Evolutionary conservation across 2,888 invertebrate genomes (phyloP).

Genomic region (Pachycephus smyrnensis): DNA sequence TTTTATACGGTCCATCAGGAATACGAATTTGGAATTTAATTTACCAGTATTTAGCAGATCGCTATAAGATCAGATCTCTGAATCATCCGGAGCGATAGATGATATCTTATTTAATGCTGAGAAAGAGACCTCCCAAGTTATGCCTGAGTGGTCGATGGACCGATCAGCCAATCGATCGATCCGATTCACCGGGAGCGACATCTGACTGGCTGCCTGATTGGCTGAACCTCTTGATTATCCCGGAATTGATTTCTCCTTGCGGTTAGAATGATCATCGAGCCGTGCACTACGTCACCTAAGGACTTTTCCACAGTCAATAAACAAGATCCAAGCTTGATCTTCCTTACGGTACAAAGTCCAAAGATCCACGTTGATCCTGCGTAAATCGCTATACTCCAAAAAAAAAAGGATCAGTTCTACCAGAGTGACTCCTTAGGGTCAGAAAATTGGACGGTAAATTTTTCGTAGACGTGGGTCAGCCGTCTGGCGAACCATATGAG

Average conservation of each 20-base stretch:
- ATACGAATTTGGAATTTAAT: neutral
- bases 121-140: neutral
- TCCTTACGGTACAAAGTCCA: neutral
- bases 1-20: neutral
- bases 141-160: neutral
- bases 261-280: neutral
- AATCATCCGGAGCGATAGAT: neutral
- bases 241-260: neutral
- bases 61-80: neutral
- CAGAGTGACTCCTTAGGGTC: slow-evolving; percentile 32
- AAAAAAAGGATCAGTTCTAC: slow-evolving; percentile 17
- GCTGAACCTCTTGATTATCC: neutral
- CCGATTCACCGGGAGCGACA: neutral
- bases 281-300: neutral
- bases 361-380: neutral
- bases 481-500: neutral
- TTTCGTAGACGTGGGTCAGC: slow-evolving; percentile 11
- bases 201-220: neutral
- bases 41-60: neutral
- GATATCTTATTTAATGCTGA: neutral
- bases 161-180: neutral
- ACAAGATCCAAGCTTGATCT: neutral
- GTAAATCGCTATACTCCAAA: slow-evolving; percentile 2
- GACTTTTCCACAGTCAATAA: neutral
- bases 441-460: slow-evolving; percentile 30